phyloP scores from a whole-genome alignment of 2,797 vertebrate genomes.

The Peromyscus aztecus region DNA sequence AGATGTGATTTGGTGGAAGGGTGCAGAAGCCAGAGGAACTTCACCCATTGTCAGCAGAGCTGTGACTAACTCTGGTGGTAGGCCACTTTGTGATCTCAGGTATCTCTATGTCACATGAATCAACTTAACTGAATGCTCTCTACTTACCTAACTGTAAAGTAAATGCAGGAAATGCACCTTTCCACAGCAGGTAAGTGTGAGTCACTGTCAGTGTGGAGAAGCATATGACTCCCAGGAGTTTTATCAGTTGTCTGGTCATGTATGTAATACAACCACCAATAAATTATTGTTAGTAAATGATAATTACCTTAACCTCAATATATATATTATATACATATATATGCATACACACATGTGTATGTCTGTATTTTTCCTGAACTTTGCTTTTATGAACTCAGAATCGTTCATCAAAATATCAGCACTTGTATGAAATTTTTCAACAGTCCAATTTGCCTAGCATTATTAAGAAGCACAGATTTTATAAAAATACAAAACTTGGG shows the following conservation, averaged over 20 bases:
- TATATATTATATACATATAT: background rate
- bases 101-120: background rate
- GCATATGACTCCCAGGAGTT: background rate
- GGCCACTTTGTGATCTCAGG: background rate
- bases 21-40: background rate
- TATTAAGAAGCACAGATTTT: background rate
- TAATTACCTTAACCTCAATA: background rate
- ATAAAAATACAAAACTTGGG: background rate
- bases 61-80: background rate
- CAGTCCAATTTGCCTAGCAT: background rate
- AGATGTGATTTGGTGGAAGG: background rate
- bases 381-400: conserved; percentile 3
- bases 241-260: background rate
- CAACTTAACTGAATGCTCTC: background rate
- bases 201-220: background rate
- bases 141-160: background rate
- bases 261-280: background rate
- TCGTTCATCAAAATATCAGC: conserved; percentile 3
- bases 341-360: background rate
- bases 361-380: background rate
- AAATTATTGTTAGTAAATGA: conserved; percentile 8
- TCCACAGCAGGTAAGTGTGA: background rate
- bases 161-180: background rate
- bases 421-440: conserved; percentile 18
- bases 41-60: background rate